Conservation (phyloP, 2,797 vertebrate species). For the Remorina albescens region DNA sequence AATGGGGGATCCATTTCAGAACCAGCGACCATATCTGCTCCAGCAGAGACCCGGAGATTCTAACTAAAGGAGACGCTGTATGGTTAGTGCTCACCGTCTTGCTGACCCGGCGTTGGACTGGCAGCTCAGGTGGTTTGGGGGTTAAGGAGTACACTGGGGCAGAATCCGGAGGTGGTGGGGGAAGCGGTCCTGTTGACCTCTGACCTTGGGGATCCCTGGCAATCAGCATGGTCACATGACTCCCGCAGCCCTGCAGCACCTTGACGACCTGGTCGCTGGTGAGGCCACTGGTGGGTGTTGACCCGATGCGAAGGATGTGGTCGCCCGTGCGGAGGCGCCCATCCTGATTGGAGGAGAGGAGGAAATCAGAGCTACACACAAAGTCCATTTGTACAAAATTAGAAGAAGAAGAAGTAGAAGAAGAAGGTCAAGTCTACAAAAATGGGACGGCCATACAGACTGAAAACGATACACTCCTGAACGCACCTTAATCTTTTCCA, state of each 20-base stretch:
- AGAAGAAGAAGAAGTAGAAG: too few species aligned
- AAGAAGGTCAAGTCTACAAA: too few species aligned
- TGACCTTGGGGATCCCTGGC: slow-evolving; percentile 87
- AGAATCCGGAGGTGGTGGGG: slow-evolving; percentile 85
- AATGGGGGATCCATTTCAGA: background rate
- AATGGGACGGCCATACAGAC: too few species aligned
- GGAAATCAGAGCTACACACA: slow-evolving; percentile 4
- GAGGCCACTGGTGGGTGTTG: slow-evolving; percentile 91
- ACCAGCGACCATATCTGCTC: background rate
- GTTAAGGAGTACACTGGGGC: slow-evolving; percentile 83
- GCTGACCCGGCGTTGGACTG: slow-evolving; percentile 43
- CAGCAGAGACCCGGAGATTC: background rate
- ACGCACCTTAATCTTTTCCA: too few species aligned
- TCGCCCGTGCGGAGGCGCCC: slow-evolving; percentile 93
- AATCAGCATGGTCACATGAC: slow-evolving; percentile 89
- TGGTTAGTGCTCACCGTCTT: slow-evolving; percentile 54
- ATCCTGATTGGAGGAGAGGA: slow-evolving; percentile 84
- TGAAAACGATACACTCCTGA: too few species aligned
- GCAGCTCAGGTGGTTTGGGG: slow-evolving; percentile 49
- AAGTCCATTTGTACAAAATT: too few species aligned
- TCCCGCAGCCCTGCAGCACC: slow-evolving; percentile 93
- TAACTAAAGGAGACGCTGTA: background rate
- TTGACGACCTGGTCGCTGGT: slow-evolving; percentile 94
- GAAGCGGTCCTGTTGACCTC: slow-evolving; percentile 70
- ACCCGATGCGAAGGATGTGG: slow-evolving; percentile 93